These are phyloP conservation scores for Sternarchorhynchus goeldii DNA, from an alignment of 2,797 vertebrate species.

Conservation along the genomic window DNA sequence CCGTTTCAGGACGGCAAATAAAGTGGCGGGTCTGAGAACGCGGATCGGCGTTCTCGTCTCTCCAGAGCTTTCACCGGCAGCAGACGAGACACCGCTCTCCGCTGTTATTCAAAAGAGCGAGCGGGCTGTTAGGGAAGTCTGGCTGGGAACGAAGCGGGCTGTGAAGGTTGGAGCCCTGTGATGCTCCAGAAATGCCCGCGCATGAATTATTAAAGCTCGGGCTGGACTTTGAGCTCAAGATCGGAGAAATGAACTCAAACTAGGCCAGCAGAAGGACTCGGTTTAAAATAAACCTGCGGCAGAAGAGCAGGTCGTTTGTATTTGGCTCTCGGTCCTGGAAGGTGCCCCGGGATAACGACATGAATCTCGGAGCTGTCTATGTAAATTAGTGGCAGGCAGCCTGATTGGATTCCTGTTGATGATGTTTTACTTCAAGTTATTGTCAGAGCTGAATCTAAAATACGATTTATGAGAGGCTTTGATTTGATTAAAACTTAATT, in stretches of 20 bases:
- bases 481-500: no score
- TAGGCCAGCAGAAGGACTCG: conserved; percentile 8
- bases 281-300: conserved; percentile 28
- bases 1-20: not conserved
- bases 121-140: not conserved
- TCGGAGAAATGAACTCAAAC: not conserved
- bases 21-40: not conserved
- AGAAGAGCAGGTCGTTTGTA: not conserved
- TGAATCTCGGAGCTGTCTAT: not conserved
- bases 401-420: not conserved
- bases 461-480: no score
- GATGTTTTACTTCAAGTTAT: not conserved
- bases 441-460: no score
- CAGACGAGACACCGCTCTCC: not conserved
- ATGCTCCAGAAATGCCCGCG: conserved; percentile 32
- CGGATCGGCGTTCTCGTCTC: conserved; percentile 18
- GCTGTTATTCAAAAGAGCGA: not conserved
- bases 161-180: not conserved
- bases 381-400: not conserved
- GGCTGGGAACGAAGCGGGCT: not conserved
- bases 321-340: not conserved
- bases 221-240: not conserved
- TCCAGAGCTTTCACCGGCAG: not conserved
- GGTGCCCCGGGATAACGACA: not conserved
- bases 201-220: conserved; percentile 43